phyloP scores from a whole-genome alignment of 2,888 invertebrate genomes.

The Diarsia dahlii region DNA sequence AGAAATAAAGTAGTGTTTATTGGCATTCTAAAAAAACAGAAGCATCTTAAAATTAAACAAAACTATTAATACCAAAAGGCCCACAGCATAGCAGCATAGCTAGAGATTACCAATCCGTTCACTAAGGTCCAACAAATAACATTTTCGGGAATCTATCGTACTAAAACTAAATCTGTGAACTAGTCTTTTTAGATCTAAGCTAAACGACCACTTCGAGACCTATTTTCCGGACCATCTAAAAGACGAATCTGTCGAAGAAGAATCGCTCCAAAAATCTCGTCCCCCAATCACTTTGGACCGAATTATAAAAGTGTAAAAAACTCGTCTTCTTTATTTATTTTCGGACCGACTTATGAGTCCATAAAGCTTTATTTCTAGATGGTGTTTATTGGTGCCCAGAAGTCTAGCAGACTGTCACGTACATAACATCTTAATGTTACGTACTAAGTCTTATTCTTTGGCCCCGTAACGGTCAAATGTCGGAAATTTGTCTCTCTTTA shows the following conservation, averaged over 20 bases:
- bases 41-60: too few species aligned
- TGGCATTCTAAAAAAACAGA: too few species aligned
- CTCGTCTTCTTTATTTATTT: conserved; percentile 7
- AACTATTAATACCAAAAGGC: too few species aligned
- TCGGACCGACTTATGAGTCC: background rate
- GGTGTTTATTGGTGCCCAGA: conserved; percentile 38
- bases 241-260: background rate
- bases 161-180: background rate
- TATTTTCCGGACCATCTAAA: conserved; percentile 9
- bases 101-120: too few species aligned
- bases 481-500: conserved; percentile 46
- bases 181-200: background rate
- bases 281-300: conserved; percentile 9
- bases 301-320: conserved; percentile 26
- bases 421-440: conserved; percentile 52
- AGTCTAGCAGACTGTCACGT: conserved; percentile 33
- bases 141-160: background rate
- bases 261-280: background rate
- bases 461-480: conserved; percentile 24
- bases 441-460: conserved; percentile 41
- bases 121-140: background rate
- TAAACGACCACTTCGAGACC: background rate
- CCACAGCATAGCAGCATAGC: too few species aligned
- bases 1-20: background rate
- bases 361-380: conserved; percentile 49